Conservation (phyloP, 2,797 vertebrate genomes). For the Podargus strigoides region DNA sequence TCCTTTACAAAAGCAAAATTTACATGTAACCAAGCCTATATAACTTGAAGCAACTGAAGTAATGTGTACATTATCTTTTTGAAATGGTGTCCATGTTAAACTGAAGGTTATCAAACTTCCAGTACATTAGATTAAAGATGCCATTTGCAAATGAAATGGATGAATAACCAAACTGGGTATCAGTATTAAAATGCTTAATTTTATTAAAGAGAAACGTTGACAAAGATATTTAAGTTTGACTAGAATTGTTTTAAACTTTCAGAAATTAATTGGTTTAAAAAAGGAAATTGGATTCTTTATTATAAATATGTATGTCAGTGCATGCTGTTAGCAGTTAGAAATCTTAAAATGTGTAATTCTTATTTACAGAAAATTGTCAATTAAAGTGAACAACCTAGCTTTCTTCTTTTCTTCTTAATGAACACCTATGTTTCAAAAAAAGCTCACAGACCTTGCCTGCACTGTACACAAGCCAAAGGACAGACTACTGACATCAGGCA, state of each 20-base stretch:
- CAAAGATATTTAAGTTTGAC: background rate
- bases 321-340: background rate
- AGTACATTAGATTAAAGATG: background rate
- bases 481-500: background rate
- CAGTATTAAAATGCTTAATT: background rate
- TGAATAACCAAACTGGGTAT: background rate
- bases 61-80: background rate
- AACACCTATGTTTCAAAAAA: background rate
- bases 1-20: background rate
- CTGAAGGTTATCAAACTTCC: background rate
- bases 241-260: background rate
- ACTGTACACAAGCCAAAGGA: background rate
- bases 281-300: background rate
- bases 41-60: background rate
- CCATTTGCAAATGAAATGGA: background rate
- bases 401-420: background rate
- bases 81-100: background rate
- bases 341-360: background rate
- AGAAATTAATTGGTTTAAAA: background rate
- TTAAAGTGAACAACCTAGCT: background rate
- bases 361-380: background rate
- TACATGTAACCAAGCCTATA: background rate
- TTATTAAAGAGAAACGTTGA: background rate
- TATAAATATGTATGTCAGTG: background rate
- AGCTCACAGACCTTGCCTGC: background rate